Base-by-base conservation (phyloP, 2,888 invertebrate species). In the Cataglyphis cursor region DNA sequence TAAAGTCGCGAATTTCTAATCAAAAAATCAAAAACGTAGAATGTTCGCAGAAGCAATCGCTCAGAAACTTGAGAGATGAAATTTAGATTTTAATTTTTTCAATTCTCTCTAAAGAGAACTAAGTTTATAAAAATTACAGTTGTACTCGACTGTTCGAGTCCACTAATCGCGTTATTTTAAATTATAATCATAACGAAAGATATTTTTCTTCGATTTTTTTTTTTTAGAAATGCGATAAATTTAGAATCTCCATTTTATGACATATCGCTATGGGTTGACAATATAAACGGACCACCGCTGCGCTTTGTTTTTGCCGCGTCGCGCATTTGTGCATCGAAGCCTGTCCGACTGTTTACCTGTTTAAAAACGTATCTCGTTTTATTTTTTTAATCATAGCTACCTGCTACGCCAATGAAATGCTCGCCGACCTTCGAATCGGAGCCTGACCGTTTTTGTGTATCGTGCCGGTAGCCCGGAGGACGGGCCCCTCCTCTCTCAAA, bases 361-460 rank as follows among this genome's bases (percentile, higher is more conserved):
- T 76, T 75, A 82, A 82, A 70, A 68, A 38, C 38, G 72, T 54
- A 68, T 66, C 28, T 12, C n/a, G 48, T 51, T 61, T 66, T 66
- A 82, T 72, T 81, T 70, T 41, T 62, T 21, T 24, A 64, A 82
- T 54, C 62, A 62, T 73, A 83, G 83, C 86, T 90, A 90, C 90
- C 90, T 90, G 90, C 92, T 92, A 92, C 93, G 92, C 93, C 94
- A 93, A 93, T 93, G 94, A 91, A 91, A 92, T 88, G 91, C 89
- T 87, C 87, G 91, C 87, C 91, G 94, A 94, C 94, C 94, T 94
- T 94, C 93, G 94, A 93, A 93, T 93, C 92, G 92, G 91, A 91
- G 93, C 91, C 93, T 90, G 92, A 91, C 91, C 91, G 93, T 94
- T 94, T 93, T 94, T 93, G 91, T 92, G 90, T 92, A 84, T 88